Percentiles rank a stretch among this genome's conserved stretches.
These are phyloP conservation scores for Capra hircus DNA, from an alignment of 2,113 vertebrate species.

Conservation along the genomic window DNA sequence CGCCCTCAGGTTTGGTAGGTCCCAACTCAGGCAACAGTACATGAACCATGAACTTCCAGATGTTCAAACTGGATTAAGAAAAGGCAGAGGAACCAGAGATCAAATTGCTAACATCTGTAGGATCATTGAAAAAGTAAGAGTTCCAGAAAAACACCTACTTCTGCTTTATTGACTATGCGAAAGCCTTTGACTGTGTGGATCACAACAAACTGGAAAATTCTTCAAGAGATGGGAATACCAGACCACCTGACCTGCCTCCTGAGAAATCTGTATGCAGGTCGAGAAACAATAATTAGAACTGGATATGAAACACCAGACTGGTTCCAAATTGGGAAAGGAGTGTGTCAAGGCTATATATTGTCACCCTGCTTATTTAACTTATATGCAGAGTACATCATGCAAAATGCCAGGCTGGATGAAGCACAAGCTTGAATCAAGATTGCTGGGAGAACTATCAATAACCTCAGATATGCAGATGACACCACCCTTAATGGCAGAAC, in stretches of 20 bases:
- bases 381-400: background rate
- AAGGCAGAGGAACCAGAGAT: background rate
- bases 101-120: background rate
- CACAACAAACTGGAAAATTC: background rate
- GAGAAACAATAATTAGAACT: background rate
- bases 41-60: background rate
- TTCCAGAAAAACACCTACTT: background rate
- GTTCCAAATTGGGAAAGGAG: background rate
- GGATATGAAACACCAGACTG: background rate
- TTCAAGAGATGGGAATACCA: background rate
- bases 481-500: background rate
- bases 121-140: background rate
- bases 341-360: background rate
- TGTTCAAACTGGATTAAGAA: background rate
- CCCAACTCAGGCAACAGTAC: background rate
- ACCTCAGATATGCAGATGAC: background rate
- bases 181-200: background rate
- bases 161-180: background rate
- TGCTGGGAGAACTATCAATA: background rate
- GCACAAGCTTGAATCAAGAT: background rate
- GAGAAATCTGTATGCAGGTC: background rate
- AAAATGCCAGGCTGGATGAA: background rate
- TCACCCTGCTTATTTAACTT: background rate
- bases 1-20: background rate
- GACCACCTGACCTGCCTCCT: background rate